Base-by-base conservation (phyloP, 2,797 vertebrate genomes). In the Crax fasciolata region DNA sequence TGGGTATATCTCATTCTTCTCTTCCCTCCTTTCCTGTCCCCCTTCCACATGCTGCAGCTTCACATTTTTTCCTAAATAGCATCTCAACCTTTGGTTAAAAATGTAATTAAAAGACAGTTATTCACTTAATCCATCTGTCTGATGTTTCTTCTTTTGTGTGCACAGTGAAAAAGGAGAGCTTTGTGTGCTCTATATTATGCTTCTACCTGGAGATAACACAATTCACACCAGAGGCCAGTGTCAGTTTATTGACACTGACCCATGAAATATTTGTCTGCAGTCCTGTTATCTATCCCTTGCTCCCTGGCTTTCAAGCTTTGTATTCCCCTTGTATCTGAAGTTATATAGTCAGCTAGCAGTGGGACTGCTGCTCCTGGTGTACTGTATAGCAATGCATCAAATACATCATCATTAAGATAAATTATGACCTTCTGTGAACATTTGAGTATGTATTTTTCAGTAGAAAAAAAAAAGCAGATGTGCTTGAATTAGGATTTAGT, bases 331-430 rank as follows among this genome's bases (percentile, higher is more conserved):
- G 83, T 72, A 80, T 95, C 93, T 92, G 94, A 96, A 97, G 88
- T 96, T 91, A 91, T 62, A 57, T 39, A 97, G 83, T 54, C 84
- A 87, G 41, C 46, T 75, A 95, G 70, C 94, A 96, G 73, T 23
- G 54, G 81, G 91, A 87, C 94, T 92, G 59, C 81, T 87, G 73
- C 93, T 76, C 84, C 62, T 66, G 18, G 2, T 41, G 66, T 87
- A 78, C 66, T 81, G n/a, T 87, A 77, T 76, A 84, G 88, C 90
- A 93, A 90, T 93, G 78, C 77, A 95, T 96, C 92, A 95, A 91
- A 68, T 24, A 59, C 84, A 61, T 46, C 88, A 94, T 75, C 76
- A 94, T 96, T 96, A 96, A 94, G 77, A 94, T 96, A 96, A 97
- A 92, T 88, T 67, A 95, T 66, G 20, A 48, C 54, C 48, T 96